phyloP scores from a whole-genome alignment of 2,797 vertebrate species.

The Chloroceryle inda region DNA sequence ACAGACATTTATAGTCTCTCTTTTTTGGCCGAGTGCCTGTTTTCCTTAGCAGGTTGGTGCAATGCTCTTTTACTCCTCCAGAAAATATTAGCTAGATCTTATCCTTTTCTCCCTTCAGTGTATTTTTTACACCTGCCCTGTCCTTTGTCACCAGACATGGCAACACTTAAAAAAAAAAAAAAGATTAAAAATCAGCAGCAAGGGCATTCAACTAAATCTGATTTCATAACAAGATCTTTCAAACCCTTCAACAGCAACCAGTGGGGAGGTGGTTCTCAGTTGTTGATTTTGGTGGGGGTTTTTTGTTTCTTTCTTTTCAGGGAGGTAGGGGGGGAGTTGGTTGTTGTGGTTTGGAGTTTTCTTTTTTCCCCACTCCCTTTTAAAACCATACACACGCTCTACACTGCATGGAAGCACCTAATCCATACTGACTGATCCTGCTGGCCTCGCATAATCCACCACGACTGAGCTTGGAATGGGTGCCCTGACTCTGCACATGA shows the following conservation, averaged over 20 bases:
- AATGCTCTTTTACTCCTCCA: neutral
- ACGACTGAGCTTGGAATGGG: rapidly evolving
- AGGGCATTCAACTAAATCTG: neutral
- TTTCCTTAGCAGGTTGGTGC: neutral
- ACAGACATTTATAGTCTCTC: neutral
- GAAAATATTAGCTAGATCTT: neutral
- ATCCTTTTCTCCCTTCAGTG: neutral
- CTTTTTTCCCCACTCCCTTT: neutral
- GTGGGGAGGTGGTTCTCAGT: neutral
- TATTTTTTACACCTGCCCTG: neutral
- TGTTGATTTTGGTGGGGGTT: no score
- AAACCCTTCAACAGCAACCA: neutral
- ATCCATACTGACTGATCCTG: rapidly evolving
- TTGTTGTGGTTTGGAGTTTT: no score
- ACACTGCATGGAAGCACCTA: rapidly evolving
- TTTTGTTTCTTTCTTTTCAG: no score
- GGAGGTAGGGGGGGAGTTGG: no score
- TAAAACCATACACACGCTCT: neutral
- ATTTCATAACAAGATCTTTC: neutral
- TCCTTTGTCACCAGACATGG: neutral
- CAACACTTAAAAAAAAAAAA: neutral
- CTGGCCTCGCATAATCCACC: neutral
- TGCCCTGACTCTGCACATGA: rapidly evolving
- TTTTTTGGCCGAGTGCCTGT: neutral
- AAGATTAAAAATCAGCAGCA: neutral